Conservation (phyloP, 2,888 invertebrate species). For the Thyatira batis region DNA sequence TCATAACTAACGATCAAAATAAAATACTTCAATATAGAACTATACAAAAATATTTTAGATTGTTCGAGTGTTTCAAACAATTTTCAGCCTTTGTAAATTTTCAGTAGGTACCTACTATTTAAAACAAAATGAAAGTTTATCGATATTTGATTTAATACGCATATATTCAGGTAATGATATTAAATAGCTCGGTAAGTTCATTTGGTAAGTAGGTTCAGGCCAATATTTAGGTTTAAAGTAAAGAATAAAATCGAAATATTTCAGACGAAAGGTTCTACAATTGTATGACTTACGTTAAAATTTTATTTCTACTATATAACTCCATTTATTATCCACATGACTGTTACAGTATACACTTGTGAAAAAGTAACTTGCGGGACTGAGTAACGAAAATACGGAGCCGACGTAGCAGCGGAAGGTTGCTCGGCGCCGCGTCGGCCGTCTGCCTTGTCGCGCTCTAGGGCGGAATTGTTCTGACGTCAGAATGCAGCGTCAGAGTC, state of each 20-base stretch:
- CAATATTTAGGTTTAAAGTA: too few species aligned
- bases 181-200: too few species aligned
- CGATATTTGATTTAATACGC: not conserved
- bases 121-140: not conserved
- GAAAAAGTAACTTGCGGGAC: constrained; percentile 14
- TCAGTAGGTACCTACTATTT: not conserved
- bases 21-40: constrained; percentile 8
- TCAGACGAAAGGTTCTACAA: not conserved
- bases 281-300: too few species aligned
- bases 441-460: constrained; percentile 26
- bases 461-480: constrained; percentile 48
- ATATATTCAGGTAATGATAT: too few species aligned
- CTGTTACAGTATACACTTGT: constrained; percentile 2
- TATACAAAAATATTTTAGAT: not conserved
- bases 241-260: too few species aligned
- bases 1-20: too few species aligned
- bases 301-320: too few species aligned
- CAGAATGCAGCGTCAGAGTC: constrained; percentile 37
- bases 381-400: constrained; percentile 37
- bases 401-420: constrained; percentile 42
- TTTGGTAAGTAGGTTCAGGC: too few species aligned
- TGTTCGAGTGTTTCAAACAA: not conserved
- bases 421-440: constrained; percentile 8
- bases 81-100: not conserved
- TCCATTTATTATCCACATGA: not conserved